Conservation (phyloP, 2,797 vertebrate species). For the Remorina albescens region DNA sequence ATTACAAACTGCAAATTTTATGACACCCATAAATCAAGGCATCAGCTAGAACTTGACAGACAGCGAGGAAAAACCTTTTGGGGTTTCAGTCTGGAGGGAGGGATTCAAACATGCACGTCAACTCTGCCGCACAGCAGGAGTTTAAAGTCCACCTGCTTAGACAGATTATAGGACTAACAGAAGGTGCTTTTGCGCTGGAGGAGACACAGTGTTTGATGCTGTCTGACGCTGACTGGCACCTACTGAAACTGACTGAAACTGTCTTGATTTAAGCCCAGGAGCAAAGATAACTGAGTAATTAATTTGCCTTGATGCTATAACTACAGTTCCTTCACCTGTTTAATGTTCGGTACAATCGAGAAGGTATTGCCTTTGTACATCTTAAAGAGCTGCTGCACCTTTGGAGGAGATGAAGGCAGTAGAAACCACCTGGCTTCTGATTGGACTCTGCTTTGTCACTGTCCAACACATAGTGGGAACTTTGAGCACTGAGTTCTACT, state of each 20-base stretch:
- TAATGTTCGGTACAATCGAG: too few species aligned
- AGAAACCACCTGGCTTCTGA: too few species aligned
- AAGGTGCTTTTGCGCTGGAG: conserved; percentile 17
- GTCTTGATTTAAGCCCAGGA: conserved; percentile 18
- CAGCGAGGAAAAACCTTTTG: background rate
- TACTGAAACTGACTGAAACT: conserved; percentile 10
- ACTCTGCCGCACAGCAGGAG: conserved; percentile 29
- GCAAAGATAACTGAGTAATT: background rate
- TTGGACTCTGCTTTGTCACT: too few species aligned
- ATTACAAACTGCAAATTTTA: conserved; percentile 34
- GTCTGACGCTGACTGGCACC: background rate
- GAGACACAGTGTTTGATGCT: conserved; percentile 10
- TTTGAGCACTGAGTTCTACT: too few species aligned
- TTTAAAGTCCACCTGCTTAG: conserved; percentile 48
- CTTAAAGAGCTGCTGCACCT: too few species aligned
- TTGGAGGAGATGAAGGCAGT: too few species aligned
- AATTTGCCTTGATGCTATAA: background rate
- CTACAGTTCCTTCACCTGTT: too few species aligned
- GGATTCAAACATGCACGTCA: conserved; percentile 4
- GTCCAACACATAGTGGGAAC: too few species aligned
- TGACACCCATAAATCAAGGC: conserved; percentile 32
- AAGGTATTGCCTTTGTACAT: too few species aligned
- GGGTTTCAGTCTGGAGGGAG: conserved; percentile 20
- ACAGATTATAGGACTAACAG: conserved; percentile 52
- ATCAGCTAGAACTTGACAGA: conserved; percentile 13